phyloP scores from a whole-genome alignment of 2,888 invertebrate genomes.

The Cantharis flavilabris region DNA sequence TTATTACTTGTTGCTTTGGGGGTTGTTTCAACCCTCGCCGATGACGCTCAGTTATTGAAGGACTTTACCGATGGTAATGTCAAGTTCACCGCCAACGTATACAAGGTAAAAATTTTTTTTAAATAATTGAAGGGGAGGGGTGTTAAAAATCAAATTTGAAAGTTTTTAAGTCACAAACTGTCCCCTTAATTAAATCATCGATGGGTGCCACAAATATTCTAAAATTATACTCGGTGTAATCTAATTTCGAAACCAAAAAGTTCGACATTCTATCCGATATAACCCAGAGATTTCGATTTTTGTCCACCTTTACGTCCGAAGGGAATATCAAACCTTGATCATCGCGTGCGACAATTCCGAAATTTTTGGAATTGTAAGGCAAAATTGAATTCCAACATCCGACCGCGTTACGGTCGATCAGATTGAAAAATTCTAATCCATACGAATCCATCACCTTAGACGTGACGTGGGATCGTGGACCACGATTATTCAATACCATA shows the following conservation, averaged over 20 bases:
- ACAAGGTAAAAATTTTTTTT: conserved; percentile 56
- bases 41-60: conserved; percentile 50
- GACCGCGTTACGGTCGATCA: conserved; percentile 80
- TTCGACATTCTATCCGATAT: conserved; percentile 83
- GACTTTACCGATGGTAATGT: conserved; percentile 39
- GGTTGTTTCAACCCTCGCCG: conserved; percentile 29
- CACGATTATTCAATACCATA: conserved; percentile 67
- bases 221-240: conserved; percentile 79
- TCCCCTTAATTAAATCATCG: conserved; percentile 68
- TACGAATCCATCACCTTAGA: conserved; percentile 72
- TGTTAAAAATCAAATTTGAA: background rate
- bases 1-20: conserved; percentile 37
- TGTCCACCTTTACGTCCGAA: conserved; percentile 77
- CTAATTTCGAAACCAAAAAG: conserved; percentile 68
- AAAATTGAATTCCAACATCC: conserved; percentile 80
- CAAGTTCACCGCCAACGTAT: conserved; percentile 53
- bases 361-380: conserved; percentile 68
- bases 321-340: conserved; percentile 79
- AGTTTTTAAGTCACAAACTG: conserved; percentile 63
- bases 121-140: background rate
- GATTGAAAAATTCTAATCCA: conserved; percentile 76
- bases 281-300: conserved; percentile 75
- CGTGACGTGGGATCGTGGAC: conserved; percentile 71
- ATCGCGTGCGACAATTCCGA: conserved; percentile 74
- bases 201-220: conserved; percentile 74